phyloP scores from a whole-genome alignment of 2,113 vertebrate genomes.

The Alexandromys fortis region DNA sequence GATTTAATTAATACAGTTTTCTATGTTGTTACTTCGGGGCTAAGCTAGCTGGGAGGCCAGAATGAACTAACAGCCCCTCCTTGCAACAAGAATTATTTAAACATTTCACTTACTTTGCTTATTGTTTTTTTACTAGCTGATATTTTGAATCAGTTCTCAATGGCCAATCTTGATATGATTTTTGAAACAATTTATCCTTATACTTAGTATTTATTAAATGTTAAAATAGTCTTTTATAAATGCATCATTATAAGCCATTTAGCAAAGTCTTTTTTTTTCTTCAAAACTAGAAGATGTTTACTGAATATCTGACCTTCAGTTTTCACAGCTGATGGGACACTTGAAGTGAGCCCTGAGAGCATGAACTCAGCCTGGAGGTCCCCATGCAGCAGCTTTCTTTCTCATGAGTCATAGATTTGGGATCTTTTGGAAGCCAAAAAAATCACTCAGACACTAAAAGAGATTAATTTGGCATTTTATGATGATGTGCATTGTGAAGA shows the following conservation, averaged over 20 bases:
- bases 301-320: background rate
- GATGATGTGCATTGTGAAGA: constrained; percentile 67
- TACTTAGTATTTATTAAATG: background rate
- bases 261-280: background rate
- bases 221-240: background rate
- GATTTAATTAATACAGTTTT: too few relatives aligned
- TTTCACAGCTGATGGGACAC: background rate
- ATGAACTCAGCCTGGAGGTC: constrained; percentile 69
- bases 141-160: constrained; percentile 8
- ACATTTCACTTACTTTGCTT: background rate
- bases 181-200: constrained; percentile 11
- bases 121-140: background rate
- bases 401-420: constrained; percentile 81
- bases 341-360: constrained; percentile 61
- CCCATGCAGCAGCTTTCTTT: constrained; percentile 68
- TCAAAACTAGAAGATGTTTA: background rate
- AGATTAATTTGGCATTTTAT: constrained; percentile 76
- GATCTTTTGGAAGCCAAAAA: constrained; percentile 80
- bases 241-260: background rate
- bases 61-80: too few relatives aligned
- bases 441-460: constrained; percentile 76
- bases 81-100: background rate
- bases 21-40: too few relatives aligned
- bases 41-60: too few relatives aligned
- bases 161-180: background rate